Conservation (phyloP, 2,113 vertebrate species). For the Dipodomys merriami region DNA sequence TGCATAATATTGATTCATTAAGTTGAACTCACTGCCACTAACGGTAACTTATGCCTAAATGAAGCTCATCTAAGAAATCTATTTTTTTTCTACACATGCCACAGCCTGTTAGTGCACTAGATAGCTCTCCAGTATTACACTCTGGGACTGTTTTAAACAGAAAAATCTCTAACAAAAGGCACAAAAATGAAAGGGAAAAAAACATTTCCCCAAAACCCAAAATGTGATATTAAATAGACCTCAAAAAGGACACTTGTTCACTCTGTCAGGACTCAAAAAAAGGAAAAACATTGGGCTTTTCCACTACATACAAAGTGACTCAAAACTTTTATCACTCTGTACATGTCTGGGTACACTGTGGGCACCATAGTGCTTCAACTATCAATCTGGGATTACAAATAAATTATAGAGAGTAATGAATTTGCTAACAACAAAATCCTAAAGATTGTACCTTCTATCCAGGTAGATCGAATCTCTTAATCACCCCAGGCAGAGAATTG, state of each 20-base stretch:
- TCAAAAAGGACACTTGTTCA: background rate
- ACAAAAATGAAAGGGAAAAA: background rate
- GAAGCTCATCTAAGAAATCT: background rate
- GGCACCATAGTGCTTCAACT: background rate
- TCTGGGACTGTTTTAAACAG: slow-evolving; percentile 32
- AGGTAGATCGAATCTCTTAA: background rate
- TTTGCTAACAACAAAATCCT: background rate
- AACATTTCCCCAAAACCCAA: background rate
- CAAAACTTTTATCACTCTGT: background rate
- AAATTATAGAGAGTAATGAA: slow-evolving; percentile 33
- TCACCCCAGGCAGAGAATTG: background rate
- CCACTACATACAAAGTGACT: background rate
- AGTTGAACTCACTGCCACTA: slow-evolving; percentile 1
- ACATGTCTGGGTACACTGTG: background rate
- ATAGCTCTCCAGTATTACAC: background rate
- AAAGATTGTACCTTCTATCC: background rate
- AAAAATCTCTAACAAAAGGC: slow-evolving; percentile 50
- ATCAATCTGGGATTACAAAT: background rate
- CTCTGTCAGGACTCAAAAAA: background rate
- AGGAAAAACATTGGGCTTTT: background rate
- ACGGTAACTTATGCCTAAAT: background rate
- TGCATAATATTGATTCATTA: slow-evolving; percentile 17
- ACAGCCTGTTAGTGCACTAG: background rate
- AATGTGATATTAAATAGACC: slow-evolving; percentile 21
- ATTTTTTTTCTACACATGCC: slow-evolving; percentile 19